A percentile compares a stretch with the other conserved stretches of the same genome.
phyloP scores from a whole-genome alignment of 2,888 invertebrate genomes.

The Dinocampus coccinellae region DNA sequence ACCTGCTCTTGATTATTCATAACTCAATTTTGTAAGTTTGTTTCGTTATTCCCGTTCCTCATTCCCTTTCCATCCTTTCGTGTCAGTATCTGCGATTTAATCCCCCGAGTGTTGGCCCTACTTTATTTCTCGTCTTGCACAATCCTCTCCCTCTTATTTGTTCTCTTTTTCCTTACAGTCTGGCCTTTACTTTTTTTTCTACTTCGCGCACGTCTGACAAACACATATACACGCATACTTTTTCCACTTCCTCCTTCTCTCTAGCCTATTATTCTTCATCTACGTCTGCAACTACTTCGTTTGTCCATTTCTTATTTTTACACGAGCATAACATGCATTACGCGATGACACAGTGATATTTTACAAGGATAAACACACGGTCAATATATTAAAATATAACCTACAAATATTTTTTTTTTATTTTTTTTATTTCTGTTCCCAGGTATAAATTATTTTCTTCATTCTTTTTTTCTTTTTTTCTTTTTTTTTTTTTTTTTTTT shows the following conservation, averaged over 20 bases:
- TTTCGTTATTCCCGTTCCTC: background rate
- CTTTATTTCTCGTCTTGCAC: conserved; percentile 24
- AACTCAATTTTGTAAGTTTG: conserved; percentile 2
- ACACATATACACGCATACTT: background rate
- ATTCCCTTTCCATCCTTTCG: background rate
- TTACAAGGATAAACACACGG: conserved; percentile 44
- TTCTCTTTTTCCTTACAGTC: background rate
- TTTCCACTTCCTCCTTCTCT: background rate
- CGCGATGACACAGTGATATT: conserved; percentile 49
- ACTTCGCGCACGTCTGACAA: background rate
- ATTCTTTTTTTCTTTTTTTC: conserved; percentile 39
- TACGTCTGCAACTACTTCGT: background rate
- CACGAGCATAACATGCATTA: conserved; percentile 40
- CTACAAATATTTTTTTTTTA: conserved; percentile 51
- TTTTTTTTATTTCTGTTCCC: no score
- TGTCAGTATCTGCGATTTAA: conserved; percentile 16
- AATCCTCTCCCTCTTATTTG: no score
- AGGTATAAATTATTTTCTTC: conserved; percentile 46
- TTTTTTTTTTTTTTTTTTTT: conserved; percentile 51
- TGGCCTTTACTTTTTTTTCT: background rate
- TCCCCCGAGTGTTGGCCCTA: conserved; percentile 14
- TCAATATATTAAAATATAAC: conserved; percentile 54
- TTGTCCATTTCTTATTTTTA: background rate
- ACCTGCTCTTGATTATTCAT: conserved; percentile 2
- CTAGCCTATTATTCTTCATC: conserved; percentile 6